Evolutionary conservation across 2,888 invertebrate species (phyloP), one percentile per base, ranked within the genome.

Genomic region (Sialis fuliginosa): DNA sequence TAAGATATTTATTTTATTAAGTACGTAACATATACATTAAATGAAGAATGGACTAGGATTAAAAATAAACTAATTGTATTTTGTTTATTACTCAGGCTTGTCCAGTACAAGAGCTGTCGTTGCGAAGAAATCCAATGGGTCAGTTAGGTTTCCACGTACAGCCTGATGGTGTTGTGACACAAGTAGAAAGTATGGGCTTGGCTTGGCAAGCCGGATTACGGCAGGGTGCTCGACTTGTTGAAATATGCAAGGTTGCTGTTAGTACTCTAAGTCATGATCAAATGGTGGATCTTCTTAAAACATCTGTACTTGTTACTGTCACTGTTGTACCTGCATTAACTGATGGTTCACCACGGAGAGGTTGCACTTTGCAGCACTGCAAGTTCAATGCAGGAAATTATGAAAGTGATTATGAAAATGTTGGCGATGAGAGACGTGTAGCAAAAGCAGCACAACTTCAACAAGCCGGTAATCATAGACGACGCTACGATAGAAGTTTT

Each of bases 141-240:
- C 91, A 91, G 60, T 74, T 93, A 43, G 92, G 90, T 9, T 87
- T 87, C 65, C 86, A 87, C 65, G 89, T 92, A 35, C 90, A 91
- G 59, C 86, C 87, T 10, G 92, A 92, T 63, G 95, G 95, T 4
- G 79, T 95, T 30, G 90, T 95, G 33, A 92, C 92, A 4, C 85
- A 91, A 57, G 91, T 93, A n/a, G 92, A 92, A 61, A 72, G 70
- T 55, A 67, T 74, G 61, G 79, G 77, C 31, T 67, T 70, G 34
- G 83, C 85, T 33, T 80, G 79, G 66, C 76, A 80, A 48, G 86
- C 89, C 2, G 95, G 93, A n/a, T 71, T 96, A 42, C 69, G 87
- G 42, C 88, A 89, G 61, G 91, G 91, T 49, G 87, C 87, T 45
- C 75, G 93, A 10, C 72, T 96, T 52, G 88, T 95, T 2, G 93